Percentiles rank a stretch among this genome's conserved stretches.
Evolutionary conservation across 2,888 invertebrate genomes (phyloP).

Genomic region (Spilosoma lubricipeda): DNA sequence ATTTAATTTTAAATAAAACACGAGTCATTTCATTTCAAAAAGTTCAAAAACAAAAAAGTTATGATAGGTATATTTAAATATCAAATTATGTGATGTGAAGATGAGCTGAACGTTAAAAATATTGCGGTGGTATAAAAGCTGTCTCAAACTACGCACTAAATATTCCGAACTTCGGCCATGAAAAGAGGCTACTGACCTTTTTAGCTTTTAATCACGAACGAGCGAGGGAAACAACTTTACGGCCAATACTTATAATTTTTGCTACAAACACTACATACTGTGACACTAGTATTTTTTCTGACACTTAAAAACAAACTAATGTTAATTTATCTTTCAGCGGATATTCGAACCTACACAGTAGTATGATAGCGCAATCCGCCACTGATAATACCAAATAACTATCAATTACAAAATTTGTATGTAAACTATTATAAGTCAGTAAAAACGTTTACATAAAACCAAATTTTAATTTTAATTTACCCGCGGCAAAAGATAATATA

Average conservation of each 20-base stretch:
- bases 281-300: constrained; percentile 11
- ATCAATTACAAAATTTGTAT: not conserved
- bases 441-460: not conserved
- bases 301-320: constrained; percentile 13
- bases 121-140: not conserved
- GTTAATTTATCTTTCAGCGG: constrained; percentile 19
- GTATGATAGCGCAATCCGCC: constrained; percentile 43
- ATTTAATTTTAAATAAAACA: not conserved
- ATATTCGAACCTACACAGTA: constrained; percentile 38
- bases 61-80: not conserved
- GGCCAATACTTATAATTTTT: not conserved
- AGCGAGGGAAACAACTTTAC: constrained; percentile 26
- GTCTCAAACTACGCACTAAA: not conserved
- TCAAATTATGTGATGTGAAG: not conserved
- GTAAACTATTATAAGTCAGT: not conserved
- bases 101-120: not conserved
- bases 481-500: not conserved
- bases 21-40: not conserved
- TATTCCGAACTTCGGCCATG: not conserved
- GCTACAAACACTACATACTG: not conserved
- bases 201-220: constrained; percentile 16
- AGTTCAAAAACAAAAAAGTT: not conserved
- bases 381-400: constrained; percentile 12
- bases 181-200: constrained; percentile 45
- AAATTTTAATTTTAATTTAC: not conserved